These are phyloP conservation scores for Melanocharis versteri DNA, from an alignment of 2,113 vertebrate genomes.

Conservation along the genomic window DNA sequence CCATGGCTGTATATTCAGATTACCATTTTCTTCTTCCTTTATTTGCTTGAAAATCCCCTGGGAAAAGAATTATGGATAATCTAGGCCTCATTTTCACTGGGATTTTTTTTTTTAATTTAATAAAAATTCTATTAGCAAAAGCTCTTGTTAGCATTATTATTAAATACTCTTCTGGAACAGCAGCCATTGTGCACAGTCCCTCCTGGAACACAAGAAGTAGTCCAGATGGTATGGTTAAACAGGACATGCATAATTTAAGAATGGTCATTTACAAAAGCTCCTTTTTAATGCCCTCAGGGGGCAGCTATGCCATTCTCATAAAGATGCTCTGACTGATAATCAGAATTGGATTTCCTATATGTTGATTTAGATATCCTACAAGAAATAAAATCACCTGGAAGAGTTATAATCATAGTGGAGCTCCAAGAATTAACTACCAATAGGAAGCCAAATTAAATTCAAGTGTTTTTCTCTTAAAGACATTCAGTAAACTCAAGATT, in stretches of 20 bases:
- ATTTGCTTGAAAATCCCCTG: conserved; percentile 12
- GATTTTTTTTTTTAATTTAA: conserved; percentile 46
- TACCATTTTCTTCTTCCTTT: conserved; percentile 23
- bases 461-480: neutral
- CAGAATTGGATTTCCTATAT: conserved; percentile 11
- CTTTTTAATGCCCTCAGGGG: conserved; percentile 72
- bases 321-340: conserved; percentile 58
- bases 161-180: conserved; percentile 70
- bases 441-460: neutral
- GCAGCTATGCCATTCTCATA: conserved; percentile 44
- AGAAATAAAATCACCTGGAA: conserved; percentile 14
- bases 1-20: conserved; percentile 11
- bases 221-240: conserved; percentile 79
- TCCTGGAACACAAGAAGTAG: conserved; percentile 52
- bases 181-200: conserved; percentile 55
- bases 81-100: conserved; percentile 40
- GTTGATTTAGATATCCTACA: neutral
- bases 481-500: conserved; percentile 15
- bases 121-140: conserved; percentile 71
- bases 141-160: conserved; percentile 74
- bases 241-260: conserved; percentile 80
- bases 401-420: conserved; percentile 45
- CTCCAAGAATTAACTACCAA: conserved; percentile 60
- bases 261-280: conserved; percentile 76
- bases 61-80: conserved; percentile 34